Base-by-base conservation (phyloP, 2,797 vertebrate species). In the Pangasius larnaudii region DNA sequence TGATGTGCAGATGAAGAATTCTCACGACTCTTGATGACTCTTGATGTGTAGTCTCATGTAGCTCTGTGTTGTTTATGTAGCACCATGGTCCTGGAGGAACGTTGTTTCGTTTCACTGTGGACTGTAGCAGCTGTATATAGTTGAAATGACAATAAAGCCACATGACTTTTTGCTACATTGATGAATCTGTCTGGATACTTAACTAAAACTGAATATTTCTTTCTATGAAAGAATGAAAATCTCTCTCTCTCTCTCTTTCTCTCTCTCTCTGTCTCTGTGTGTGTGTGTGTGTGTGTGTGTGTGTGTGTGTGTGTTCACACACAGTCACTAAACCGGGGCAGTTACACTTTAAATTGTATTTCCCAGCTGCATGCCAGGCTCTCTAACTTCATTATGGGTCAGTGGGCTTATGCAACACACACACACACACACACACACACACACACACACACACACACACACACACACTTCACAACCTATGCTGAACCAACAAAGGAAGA, bases 331-430 rank as follows among this genome's bases (percentile, higher is more conserved):
- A 61, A 51, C 79, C 79, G 9, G 36, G 81, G 36, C 65, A 85
- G 65, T 84, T 85, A 58, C 65, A 49, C 75, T 80, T 67, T 69
- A 81, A 82, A 87, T 89, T 46, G 71, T 61, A 87, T 87, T 87
- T 69, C 61, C 74, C 42, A 7, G 49, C 42, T 74, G 65, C 49
- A 85, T 22, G 24, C 16, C 75, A 85, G 82, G 42, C 51, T 72
- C 63, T 51, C 22, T 87, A 87, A 89, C 89, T 59, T 87, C 6
- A 59, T 89, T 87, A 85, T 61, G 19, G 53, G 67, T 86, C 56
- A 78, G 59, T 72, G 51, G 63, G 72, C 72, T 79, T 59, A n/a
- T 46, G 30, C 36, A 30, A 69, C 19, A 42, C 58, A 77, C 58
- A 83, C 53, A 82, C 19, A 81, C 63, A 82, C 56, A 86, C 86